phyloP scores from a whole-genome alignment of 2,797 vertebrate genomes.

The Macropodus opercularis region DNA sequence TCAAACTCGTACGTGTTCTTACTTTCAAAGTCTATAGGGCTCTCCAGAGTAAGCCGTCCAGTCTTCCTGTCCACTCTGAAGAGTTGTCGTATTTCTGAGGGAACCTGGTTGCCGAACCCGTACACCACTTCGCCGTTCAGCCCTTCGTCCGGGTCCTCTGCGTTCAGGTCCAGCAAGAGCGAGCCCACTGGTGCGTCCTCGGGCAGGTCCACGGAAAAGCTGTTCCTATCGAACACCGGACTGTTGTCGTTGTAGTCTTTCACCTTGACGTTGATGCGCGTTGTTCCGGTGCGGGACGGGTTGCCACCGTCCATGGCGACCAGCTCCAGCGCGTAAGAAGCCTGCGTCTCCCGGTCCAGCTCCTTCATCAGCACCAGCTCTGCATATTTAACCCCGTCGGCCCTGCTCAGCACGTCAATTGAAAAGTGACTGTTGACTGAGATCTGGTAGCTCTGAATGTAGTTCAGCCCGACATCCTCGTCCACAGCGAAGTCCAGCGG shows the following conservation, averaged over 20 bases:
- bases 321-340: conserved; percentile 88
- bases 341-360: conserved; percentile 92
- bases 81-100: conserved; percentile 85
- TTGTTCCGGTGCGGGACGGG: conserved; percentile 87
- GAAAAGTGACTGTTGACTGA: conserved; percentile 93
- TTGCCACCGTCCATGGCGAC: conserved; percentile 92
- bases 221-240: conserved; percentile 87
- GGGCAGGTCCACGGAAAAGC: conserved; percentile 87
- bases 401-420: conserved; percentile 91
- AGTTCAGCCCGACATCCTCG: conserved; percentile 90
- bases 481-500: conserved; percentile 91
- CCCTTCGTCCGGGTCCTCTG: conserved; percentile 90
- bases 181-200: conserved; percentile 90
- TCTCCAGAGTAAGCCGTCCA: conserved; percentile 87
- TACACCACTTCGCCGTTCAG: conserved; percentile 92
- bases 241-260: conserved; percentile 97
- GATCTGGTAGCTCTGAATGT: conserved; percentile 93
- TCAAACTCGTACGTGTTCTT: conserved; percentile 94
- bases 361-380: conserved; percentile 94
- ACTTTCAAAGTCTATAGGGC: conserved; percentile 90
- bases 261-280: conserved; percentile 89
- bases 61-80: conserved; percentile 90
- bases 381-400: conserved; percentile 93
- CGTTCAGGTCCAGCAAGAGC: conserved; percentile 88
- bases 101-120: conserved; percentile 86